Conservation (phyloP, 2,113 vertebrate genomes). For the Heloderma charlesbogerti region DNA sequence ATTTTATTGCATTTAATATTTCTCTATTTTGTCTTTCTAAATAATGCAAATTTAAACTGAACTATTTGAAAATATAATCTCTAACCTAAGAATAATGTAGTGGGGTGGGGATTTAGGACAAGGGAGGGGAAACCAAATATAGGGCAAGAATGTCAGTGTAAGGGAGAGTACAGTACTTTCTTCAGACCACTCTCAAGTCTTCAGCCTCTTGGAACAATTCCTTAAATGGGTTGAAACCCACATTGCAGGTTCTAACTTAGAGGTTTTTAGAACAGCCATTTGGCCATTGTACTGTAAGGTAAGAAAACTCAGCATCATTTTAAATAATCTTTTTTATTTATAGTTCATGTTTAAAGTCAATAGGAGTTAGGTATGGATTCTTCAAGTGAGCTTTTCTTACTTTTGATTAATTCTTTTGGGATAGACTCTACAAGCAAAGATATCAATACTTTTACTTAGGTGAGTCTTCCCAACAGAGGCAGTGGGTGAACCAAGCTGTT, state of each 20-base stretch:
- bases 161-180: background rate
- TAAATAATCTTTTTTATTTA: background rate
- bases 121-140: background rate
- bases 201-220: background rate
- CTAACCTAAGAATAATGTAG: background rate
- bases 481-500: background rate
- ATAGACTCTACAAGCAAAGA: conserved; percentile 27
- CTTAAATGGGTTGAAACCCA: background rate
- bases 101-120: background rate
- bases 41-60: background rate
- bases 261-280: background rate
- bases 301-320: background rate
- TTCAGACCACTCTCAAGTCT: background rate
- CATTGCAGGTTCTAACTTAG: background rate
- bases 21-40: background rate
- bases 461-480: background rate
- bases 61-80: background rate
- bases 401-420: background rate
- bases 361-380: conserved; percentile 19
- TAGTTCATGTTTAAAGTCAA: background rate
- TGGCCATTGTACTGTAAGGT: background rate
- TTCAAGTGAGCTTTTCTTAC: conserved; percentile 8
- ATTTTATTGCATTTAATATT: background rate
- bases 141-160: background rate
- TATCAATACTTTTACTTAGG: background rate